Base-by-base conservation (phyloP, 2,797 vertebrate genomes). In the Thunnus albacares region DNA sequence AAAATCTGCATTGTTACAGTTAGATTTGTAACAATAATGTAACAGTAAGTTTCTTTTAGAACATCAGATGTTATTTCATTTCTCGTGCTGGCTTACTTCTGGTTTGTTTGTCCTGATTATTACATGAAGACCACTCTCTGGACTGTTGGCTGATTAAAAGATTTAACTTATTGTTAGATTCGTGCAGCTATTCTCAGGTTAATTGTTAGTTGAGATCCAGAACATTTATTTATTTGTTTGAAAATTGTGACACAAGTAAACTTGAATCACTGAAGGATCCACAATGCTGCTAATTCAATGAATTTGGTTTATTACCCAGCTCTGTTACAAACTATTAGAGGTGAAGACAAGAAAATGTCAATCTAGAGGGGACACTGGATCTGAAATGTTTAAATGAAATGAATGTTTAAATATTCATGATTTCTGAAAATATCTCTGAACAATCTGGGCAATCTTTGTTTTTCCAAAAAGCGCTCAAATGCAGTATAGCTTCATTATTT, bases 401-500 rank as follows among this genome's bases (percentile, higher is more conserved):
- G 14, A 59, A 59, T 58, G 2, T 73, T 56, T 22, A 33, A 65
- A 65, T 62, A 49, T 28, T 58, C 52, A 64, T 0, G 11, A 26
- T 80, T 20, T 45, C 38, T 30, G 13, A 69, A 15, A 7, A 52
- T 71, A 68, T 76, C 20, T 56, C 45, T 17, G 14, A 47, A 30
- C 3, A 30, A 30, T 30, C 43, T 45, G 26, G 41, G 12, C 38
- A 56, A 26, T 82, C 51, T 79, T 73, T 66, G 66, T 79, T 79
- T 74, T 30, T 66, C 61, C 5, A 30, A 64, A 76, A 77, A 74
- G 49, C 4, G 0, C 9, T 43, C 47, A n/a, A 78, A 71, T 77
- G 72, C 71, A 72, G 64, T 38, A 67, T 47, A 57, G 80, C 64
- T 60, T 69, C 74, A 20, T 33, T 43, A 4, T 77, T 75, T 22